These are phyloP conservation scores for Zaprionus bogoriensis DNA, from an alignment of 2,888 invertebrate genomes.

Conservation along the genomic window DNA sequence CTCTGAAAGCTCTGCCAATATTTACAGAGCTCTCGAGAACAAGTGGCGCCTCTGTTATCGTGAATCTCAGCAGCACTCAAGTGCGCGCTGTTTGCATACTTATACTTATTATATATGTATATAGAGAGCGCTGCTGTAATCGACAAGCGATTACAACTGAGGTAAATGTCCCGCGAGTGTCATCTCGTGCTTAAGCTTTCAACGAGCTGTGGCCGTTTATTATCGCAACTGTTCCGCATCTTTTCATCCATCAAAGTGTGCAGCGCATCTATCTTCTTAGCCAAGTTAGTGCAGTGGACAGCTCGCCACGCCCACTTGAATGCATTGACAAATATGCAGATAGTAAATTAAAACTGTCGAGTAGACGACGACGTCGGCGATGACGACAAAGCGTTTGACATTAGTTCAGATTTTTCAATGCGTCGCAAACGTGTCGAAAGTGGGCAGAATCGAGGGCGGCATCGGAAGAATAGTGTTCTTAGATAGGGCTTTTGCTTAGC, in stretches of 20 bases:
- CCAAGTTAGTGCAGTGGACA: neutral
- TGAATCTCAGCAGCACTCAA: neutral
- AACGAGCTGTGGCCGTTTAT: conserved; percentile 31
- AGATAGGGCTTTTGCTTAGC: neutral
- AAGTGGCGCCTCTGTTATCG: conserved; percentile 15
- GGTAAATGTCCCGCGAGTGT: neutral
- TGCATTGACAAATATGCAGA: conserved; percentile 62
- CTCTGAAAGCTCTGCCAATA: conserved; percentile 21
- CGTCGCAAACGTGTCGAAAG: conserved; percentile 50
- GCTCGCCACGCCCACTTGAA: conserved; percentile 12
- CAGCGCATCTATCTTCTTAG: conserved; percentile 42
- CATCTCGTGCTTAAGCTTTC: neutral
- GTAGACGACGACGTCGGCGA: conserved; percentile 24
- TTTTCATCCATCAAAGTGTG: conserved; percentile 36
- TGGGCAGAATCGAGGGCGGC: neutral
- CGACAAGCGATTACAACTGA: neutral
- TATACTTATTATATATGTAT: too few relatives aligned
- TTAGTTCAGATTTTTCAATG: conserved; percentile 73
- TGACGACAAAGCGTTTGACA: conserved; percentile 70
- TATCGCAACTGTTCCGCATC: conserved; percentile 15
- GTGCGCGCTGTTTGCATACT: conserved; percentile 3
- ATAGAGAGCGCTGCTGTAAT: too few relatives aligned
- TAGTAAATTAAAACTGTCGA: conserved; percentile 65
- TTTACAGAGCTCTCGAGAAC: conserved; percentile 25
- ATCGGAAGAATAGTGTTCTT: conserved; percentile 7